phyloP scores from a whole-genome alignment of 1,140 invertebrate species.

The Hyles euphorbiae region DNA sequence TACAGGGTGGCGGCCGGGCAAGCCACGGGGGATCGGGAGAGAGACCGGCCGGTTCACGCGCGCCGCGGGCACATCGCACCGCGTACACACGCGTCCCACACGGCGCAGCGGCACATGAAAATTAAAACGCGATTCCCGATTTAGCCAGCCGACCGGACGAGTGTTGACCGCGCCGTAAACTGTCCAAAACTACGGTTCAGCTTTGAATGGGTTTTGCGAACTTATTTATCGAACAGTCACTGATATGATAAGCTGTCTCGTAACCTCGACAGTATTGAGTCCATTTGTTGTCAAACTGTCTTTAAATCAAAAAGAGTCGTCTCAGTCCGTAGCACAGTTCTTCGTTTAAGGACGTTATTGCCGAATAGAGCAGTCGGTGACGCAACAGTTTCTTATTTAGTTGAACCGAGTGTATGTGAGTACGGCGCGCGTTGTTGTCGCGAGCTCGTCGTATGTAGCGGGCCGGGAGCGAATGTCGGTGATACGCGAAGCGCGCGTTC shows the following conservation, averaged over 20 bases:
- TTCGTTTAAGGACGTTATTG: neutral
- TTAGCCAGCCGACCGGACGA: slow-evolving; percentile 61
- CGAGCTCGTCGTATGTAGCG: slow-evolving; percentile 31
- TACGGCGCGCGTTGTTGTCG: slow-evolving; percentile 29
- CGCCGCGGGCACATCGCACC: slow-evolving; percentile 68
- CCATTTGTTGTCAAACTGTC: slow-evolving; percentile 28
- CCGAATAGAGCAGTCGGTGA: slow-evolving; percentile 15
- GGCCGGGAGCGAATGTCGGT: slow-evolving; percentile 14
- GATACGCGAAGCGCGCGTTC: slow-evolving; percentile 58
- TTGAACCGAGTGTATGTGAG: slow-evolving; percentile 13
- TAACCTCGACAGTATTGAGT: slow-evolving; percentile 42
- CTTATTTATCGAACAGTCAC: slow-evolving; percentile 35
- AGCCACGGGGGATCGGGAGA: slow-evolving; percentile 81
- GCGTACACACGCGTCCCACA: slow-evolving; percentile 62
- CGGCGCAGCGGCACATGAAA: slow-evolving; percentile 68
- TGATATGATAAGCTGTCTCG: slow-evolving; percentile 37
- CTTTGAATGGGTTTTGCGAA: neutral
- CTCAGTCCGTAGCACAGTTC: slow-evolving; percentile 4
- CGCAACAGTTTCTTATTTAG: slow-evolving; percentile 37
- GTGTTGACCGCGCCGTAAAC: slow-evolving; percentile 39
- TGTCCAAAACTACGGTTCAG: slow-evolving; percentile 19
- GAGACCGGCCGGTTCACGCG: slow-evolving; percentile 57
- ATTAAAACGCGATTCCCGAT: slow-evolving; percentile 67
- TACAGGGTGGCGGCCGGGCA: slow-evolving; percentile 86
- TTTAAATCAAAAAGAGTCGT: slow-evolving; percentile 5